Base-by-base conservation (phyloP, 2,888 invertebrate genomes). In the Crepidodera aurea region DNA sequence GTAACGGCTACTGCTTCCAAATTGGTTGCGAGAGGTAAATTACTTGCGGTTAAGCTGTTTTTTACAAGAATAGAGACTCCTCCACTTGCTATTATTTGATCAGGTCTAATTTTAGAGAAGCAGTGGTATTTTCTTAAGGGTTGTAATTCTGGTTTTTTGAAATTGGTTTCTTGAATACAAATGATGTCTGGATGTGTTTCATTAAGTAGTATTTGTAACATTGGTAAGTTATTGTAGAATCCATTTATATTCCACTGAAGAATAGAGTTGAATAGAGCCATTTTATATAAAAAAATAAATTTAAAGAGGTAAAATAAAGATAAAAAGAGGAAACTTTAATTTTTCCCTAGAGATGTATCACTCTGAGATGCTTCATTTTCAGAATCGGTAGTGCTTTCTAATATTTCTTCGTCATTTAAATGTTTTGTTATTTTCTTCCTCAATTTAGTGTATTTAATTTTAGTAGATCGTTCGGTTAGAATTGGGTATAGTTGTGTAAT, bases 241-340 rank as follows among this genome's bases (percentile, higher is more conserved):
- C 51, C 34, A 51, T 51, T 32, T 10, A 51, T 51, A 18, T 51
- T 51, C 34, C 51, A 51, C 19, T 51, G 51, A 22, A 44, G 19
- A 10, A 44, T 44, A n/a, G n/a, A 22, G 8, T 19, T 42, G 42
- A 18, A 42, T 42, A 8, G 5, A 15, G 39, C 12, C 8, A 39
- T n/a, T n/a, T 40, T 1, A 15, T 1, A 42, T 7, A 42, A 18
- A 13, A 42, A 32, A 32, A 32, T n/a, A 7, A 32, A 32, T 32
- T 7, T 2, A 6, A 22, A 22, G 22, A n/a, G n/a, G n/a, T n/a
- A n/a, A n/a, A n/a, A n/a, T n/a, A n/a, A n/a, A n/a, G n/a, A n/a
- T n/a, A n/a, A n/a, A n/a, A n/a, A n/a, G 25, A 5, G 25, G 3
- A 25, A 5, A 25, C 7, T 25, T 25, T 25, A 25, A 25, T 25